Percentiles rank a stretch among this genome's conserved stretches.
These are phyloP conservation scores for Drosophila acutilabella DNA, from an alignment of 2,888 invertebrate genomes.

Conservation along the genomic window DNA sequence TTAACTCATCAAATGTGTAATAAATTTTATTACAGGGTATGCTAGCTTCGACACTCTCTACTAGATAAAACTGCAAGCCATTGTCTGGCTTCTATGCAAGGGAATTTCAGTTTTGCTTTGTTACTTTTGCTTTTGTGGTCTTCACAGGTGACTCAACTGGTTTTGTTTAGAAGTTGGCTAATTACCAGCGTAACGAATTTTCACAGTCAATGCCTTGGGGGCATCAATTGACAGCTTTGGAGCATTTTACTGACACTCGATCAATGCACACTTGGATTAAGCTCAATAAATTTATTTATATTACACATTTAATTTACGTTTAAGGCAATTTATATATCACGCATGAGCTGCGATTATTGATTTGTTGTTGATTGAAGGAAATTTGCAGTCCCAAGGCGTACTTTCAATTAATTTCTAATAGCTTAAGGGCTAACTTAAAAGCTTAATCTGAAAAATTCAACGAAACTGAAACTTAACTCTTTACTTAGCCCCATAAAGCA, in stretches of 20 bases:
- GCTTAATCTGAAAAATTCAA: background rate
- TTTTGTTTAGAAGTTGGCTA: constrained; percentile 29
- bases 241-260: constrained; percentile 7
- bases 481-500: background rate
- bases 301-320: constrained; percentile 15
- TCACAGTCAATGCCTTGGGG: constrained; percentile 28
- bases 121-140: constrained; percentile 8
- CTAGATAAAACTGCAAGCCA: constrained; percentile 21
- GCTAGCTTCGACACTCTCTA: background rate
- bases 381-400: background rate
- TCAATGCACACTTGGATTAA: background rate
- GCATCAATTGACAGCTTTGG: constrained; percentile 24
- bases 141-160: constrained; percentile 45
- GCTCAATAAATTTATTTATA: constrained; percentile 7
- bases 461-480: background rate
- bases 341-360: constrained; percentile 16
- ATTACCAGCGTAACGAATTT: constrained; percentile 40
- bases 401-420: background rate
- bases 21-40: background rate
- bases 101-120: constrained; percentile 13
- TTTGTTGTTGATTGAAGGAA: constrained; percentile 6
- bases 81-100: constrained; percentile 18
- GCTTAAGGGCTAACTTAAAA: background rate
- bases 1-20: too few relatives aligned
- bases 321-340: constrained; percentile 5